Evolutionary conservation across 2,888 invertebrate genomes (phyloP).

Genomic region (Nomada flava): DNA sequence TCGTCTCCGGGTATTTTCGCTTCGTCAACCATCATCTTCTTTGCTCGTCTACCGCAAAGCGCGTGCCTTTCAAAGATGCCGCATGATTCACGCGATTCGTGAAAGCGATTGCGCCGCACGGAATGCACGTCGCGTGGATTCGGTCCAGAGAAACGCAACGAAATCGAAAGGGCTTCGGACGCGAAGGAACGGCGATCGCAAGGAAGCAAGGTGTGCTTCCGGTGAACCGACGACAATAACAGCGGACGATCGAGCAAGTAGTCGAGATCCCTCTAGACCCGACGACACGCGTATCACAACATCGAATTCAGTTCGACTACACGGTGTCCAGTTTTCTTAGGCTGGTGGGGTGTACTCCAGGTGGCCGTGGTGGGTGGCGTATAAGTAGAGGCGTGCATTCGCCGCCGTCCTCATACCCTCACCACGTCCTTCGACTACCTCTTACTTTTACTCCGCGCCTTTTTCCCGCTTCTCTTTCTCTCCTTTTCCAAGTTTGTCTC

Average conservation of each 20-base stretch:
- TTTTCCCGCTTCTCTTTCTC: conserved; percentile 54
- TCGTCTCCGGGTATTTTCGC: conserved; percentile 2
- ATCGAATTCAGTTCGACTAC: conserved; percentile 50
- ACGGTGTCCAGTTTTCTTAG: conserved; percentile 77
- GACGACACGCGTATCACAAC: conserved; percentile 35
- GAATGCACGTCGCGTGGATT: conserved; percentile 4
- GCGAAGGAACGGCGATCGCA: too few relatives aligned
- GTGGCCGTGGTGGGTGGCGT: conserved; percentile 83
- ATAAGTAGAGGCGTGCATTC: conserved; percentile 83
- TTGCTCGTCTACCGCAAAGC: conserved; percentile 7
- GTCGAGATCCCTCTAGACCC: conserved; percentile 34
- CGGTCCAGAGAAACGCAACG: neutral
- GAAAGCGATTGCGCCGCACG: conserved; percentile 50
- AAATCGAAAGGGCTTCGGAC: too few relatives aligned
- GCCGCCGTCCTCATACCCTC: conserved; percentile 83
- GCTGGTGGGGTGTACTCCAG: conserved; percentile 79
- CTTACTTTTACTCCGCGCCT: conserved; percentile 79
- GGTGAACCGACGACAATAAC: neutral
- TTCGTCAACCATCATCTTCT: conserved; percentile 12
- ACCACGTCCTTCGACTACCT: conserved; percentile 83
- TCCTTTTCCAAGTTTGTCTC: conserved; percentile 37
- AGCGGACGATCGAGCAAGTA: conserved; percentile 14
- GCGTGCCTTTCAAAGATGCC: conserved; percentile 21
- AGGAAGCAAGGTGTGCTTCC: neutral
- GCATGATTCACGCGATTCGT: conserved; percentile 47